Conservation (phyloP, 2,113 vertebrate species). For the Austrofundulus limnaeus region DNA sequence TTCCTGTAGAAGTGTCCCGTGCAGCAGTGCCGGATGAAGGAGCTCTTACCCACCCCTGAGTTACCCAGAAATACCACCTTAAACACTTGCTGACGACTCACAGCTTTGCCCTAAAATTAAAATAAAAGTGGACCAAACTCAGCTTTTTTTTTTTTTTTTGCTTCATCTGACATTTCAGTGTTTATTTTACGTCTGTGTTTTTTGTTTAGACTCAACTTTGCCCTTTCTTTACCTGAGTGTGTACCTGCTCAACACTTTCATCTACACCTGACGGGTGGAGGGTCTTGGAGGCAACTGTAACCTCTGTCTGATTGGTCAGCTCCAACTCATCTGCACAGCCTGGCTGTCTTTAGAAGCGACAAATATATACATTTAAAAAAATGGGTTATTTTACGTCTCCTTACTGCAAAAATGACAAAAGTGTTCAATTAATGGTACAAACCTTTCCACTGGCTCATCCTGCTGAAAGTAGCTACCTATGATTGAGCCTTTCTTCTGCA, state of each 20-base stretch:
- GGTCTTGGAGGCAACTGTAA: slow-evolving; percentile 48
- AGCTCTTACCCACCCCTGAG: slow-evolving; percentile 85
- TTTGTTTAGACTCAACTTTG: slow-evolving; percentile 14
- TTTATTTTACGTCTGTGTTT: not conserved
- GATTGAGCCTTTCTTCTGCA: slow-evolving; percentile 82
- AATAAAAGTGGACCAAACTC: slow-evolving; percentile 39
- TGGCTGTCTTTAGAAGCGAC: slow-evolving; percentile 60
- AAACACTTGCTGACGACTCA: slow-evolving; percentile 76
- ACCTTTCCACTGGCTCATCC: slow-evolving; percentile 79
- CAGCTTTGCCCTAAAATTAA: slow-evolving; percentile 42
- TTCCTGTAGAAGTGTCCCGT: slow-evolving; percentile 72
- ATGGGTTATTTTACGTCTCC: slow-evolving; percentile 20
- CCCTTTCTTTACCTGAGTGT: slow-evolving; percentile 68
- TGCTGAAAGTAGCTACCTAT: slow-evolving; percentile 80
- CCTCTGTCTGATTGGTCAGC: slow-evolving; percentile 38
- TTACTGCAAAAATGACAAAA: slow-evolving; percentile 9
- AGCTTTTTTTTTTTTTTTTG: not conserved
- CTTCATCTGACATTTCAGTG: not conserved
- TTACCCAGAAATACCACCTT: slow-evolving; percentile 87
- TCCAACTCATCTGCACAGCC: slow-evolving; percentile 56
- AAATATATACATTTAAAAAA: slow-evolving; percentile 46
- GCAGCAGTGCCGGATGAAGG: slow-evolving; percentile 86
- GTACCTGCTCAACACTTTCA: slow-evolving; percentile 58
- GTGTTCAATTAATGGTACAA: slow-evolving; percentile 49
- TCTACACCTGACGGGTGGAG: slow-evolving; percentile 34